These are phyloP conservation scores for Orbicella faveolata DNA, from an alignment of 64 coral and sea anemone species.

Conservation along the genomic window DNA sequence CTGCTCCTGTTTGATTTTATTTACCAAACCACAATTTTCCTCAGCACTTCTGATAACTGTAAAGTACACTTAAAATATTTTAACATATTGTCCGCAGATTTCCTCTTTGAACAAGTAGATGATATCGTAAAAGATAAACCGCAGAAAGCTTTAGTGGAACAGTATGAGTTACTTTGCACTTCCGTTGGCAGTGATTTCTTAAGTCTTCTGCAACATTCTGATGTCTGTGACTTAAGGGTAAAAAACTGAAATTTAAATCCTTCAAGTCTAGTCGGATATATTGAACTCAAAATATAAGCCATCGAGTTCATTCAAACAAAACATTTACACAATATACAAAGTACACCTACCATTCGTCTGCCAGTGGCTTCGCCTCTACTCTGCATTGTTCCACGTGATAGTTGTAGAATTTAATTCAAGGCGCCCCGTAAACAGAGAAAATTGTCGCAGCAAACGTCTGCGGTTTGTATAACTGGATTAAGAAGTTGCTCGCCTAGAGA, in stretches of 20 bases:
- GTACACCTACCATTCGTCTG: conserved; percentile 17
- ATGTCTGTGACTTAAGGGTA: too few species aligned
- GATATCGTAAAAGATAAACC: neutral
- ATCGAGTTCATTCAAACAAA: neutral
- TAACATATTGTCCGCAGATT: neutral
- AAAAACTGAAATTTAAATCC: too few species aligned
- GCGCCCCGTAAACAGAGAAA: neutral
- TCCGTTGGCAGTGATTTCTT: neutral
- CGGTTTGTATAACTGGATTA: neutral
- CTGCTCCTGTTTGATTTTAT: neutral
- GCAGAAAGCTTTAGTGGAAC: neutral
- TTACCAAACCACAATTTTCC: neutral
- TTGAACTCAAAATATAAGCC: neutral
- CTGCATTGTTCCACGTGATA: neutral
- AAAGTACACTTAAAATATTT: neutral
- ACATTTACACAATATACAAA: neutral
- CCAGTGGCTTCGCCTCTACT: neutral
- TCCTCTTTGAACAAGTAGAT: neutral
- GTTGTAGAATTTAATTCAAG: neutral
- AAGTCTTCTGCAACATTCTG: too few species aligned
- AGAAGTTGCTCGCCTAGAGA: neutral
- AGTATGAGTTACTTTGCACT: neutral
- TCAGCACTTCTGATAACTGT: neutral
- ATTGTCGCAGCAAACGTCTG: neutral
- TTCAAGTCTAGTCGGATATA: too few species aligned